Conservation (phyloP, 2,113 vertebrate genomes). For the Mystacornis crossleyi region DNA sequence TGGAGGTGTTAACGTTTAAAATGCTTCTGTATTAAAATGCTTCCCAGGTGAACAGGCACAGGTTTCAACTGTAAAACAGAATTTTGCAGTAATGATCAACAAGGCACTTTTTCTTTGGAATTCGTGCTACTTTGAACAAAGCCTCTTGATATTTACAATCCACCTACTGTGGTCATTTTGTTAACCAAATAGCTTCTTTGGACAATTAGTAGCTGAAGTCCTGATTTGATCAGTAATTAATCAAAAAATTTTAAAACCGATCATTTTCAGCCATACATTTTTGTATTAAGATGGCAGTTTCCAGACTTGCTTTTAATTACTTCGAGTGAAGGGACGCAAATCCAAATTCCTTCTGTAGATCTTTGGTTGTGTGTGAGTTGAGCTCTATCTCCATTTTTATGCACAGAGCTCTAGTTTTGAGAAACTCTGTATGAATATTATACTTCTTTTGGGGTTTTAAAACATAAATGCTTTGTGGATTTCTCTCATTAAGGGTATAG, state of each 20-base stretch:
- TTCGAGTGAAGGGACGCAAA: neutral
- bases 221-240: neutral
- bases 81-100: neutral
- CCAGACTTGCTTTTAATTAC: neutral
- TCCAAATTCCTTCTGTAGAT: neutral
- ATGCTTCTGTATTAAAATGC: slow-evolving; percentile 11
- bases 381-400: neutral
- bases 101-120: neutral
- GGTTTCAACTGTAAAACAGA: neutral
- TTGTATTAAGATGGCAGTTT: neutral
- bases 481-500: neutral
- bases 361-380: neutral
- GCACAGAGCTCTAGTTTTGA: neutral
- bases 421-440: neutral
- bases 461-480: neutral
- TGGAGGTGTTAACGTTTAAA: slow-evolving; percentile 37
- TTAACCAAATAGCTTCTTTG: neutral
- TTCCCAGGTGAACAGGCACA: neutral
- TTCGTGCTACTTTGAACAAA: neutral
- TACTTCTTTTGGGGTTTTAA: neutral
- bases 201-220: neutral
- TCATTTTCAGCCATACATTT: neutral
- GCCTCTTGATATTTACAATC: neutral
- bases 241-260: neutral
- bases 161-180: neutral